These are phyloP conservation scores for Macaca nemestrina DNA, from an alignment of 2,113 vertebrate species.

Conservation along the genomic window DNA sequence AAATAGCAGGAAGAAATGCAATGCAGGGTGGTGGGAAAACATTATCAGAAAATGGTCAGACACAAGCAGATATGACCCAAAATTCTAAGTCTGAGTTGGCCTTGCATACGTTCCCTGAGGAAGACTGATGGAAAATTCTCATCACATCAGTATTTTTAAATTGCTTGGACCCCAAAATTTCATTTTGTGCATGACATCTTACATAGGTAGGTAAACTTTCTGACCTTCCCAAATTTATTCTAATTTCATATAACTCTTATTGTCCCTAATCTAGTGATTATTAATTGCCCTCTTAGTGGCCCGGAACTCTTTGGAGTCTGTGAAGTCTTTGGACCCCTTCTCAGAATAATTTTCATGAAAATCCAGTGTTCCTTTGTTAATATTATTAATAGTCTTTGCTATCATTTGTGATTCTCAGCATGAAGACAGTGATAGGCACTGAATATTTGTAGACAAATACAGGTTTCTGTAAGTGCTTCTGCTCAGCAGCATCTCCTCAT, in stretches of 20 bases:
- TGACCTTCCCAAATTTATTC: conserved; percentile 32
- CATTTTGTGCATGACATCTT: background rate
- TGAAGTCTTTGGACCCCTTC: background rate
- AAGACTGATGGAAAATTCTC: background rate
- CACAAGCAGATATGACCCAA: background rate
- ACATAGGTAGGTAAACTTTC: background rate
- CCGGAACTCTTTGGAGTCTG: background rate
- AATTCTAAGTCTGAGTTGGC: background rate
- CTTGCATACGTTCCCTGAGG: background rate
- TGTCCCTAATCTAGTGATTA: background rate
- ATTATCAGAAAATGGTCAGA: background rate
- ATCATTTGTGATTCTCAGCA: conserved; percentile 34
- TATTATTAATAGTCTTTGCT: background rate
- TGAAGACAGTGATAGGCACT: background rate
- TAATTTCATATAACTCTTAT: background rate
- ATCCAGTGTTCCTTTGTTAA: conserved; percentile 47
- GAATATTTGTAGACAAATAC: conserved; percentile 58
- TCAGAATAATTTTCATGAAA: conserved; percentile 32
- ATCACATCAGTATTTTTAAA: background rate
- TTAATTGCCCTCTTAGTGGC: background rate
- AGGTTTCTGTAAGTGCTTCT: conserved; percentile 44
- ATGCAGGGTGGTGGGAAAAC: background rate
- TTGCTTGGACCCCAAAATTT: background rate
- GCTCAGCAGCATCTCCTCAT: background rate
- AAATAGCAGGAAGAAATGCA: background rate